Percentiles rank a stretch among this genome's conserved stretches.
Conservation (phyloP, 30 jellyfish, hydroid and myxozoan species). For the Nemopilema nomurai region DNA sequence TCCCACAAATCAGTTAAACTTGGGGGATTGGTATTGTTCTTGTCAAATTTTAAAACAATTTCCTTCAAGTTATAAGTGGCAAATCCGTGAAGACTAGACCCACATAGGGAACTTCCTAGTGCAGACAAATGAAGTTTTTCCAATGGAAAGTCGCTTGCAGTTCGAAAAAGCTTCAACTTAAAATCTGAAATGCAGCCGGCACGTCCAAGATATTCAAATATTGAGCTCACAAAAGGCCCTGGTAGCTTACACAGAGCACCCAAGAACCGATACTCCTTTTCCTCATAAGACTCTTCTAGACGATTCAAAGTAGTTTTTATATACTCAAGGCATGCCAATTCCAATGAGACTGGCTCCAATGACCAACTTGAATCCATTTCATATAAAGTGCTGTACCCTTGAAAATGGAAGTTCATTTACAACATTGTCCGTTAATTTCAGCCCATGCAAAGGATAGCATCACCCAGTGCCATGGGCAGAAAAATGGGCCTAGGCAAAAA, state of each 20-base stretch:
- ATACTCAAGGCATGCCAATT: constrained; percentile 25
- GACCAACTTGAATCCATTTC: constrained; percentile 7
- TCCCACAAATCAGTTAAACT: constrained; percentile 21
- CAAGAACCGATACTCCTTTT: background rate
- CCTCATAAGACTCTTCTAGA: background rate
- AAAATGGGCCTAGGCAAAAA: background rate
- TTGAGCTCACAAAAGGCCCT: constrained; percentile 22
- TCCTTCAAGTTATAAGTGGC: constrained; percentile 30
- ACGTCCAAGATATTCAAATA: constrained; percentile 39
- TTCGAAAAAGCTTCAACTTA: constrained; percentile 15
- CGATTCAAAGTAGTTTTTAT: background rate
- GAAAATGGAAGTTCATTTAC: background rate
- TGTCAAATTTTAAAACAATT: constrained; percentile 28
- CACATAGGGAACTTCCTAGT: constrained; percentile 10
- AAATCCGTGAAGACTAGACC: constrained; percentile 9
- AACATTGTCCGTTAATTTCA: background rate
- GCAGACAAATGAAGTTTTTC: constrained; percentile 34
- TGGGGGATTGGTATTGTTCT: constrained; percentile 11
- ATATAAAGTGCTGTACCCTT: background rate
- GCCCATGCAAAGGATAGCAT: background rate
- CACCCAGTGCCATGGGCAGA: background rate
- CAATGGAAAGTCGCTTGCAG: background rate
- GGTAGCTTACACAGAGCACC: constrained; percentile 18
- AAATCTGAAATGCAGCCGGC: constrained; percentile 38
- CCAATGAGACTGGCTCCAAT: constrained; percentile 30